Evolutionary conservation across 2,888 invertebrate genomes (phyloP).

Genomic region (Trichacis sp.): DNA sequence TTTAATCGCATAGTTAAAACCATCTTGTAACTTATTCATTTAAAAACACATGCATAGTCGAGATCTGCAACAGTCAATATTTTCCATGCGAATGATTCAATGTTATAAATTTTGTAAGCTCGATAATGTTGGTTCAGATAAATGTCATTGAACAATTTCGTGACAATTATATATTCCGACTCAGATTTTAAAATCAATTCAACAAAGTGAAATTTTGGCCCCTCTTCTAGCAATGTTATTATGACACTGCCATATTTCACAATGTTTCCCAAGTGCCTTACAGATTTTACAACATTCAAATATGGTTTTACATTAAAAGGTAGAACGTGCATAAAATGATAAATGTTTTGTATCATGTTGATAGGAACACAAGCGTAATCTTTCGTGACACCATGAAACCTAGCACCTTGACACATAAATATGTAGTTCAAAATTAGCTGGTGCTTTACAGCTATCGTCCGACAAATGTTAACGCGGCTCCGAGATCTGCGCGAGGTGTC

Average conservation of each 20-base stretch:
- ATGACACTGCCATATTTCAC: background rate
- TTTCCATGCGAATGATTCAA: constrained; percentile 6
- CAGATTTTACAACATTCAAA: too few relatives aligned
- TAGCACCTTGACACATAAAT: constrained; percentile 6
- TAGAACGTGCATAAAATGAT: too few relatives aligned
- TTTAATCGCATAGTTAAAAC: constrained; percentile 18
- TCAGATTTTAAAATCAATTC: constrained; percentile 1
- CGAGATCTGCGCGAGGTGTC: background rate
- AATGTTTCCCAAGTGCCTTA: too few relatives aligned
- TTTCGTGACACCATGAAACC: too few relatives aligned
- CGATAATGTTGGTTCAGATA: constrained; percentile 17
- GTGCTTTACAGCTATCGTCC: constrained; percentile 20
- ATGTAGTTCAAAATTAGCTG: too few relatives aligned
- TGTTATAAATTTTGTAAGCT: constrained; percentile 17
- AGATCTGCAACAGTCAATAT: constrained; percentile 1
- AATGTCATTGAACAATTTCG: constrained; percentile 14
- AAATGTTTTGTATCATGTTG: too few relatives aligned
- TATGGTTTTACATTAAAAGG: too few relatives aligned
- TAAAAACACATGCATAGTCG: background rate
- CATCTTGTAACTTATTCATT: constrained; percentile 16
- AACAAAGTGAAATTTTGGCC: constrained; percentile 3
- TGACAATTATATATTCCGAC: constrained; percentile 1
- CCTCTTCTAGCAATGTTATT: constrained; percentile 1
- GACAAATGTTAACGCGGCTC: constrained; percentile 19
- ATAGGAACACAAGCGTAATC: too few relatives aligned